Evolutionary conservation across 2,888 invertebrate genomes (phyloP).

Genomic region (Acleris literana): DNA sequence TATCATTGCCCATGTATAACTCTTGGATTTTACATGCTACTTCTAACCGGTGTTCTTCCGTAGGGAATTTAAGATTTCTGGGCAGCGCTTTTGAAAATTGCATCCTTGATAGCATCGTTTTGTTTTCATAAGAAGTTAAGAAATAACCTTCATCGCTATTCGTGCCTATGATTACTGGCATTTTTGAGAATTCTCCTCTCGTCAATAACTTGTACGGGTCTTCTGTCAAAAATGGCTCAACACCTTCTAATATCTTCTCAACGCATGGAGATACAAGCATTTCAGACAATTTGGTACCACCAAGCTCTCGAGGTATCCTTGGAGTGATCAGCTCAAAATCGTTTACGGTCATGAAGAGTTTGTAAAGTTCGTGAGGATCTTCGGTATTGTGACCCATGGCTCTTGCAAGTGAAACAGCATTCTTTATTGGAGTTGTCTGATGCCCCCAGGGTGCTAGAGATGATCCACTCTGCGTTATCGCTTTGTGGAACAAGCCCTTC

Average conservation of each 20-base stretch:
- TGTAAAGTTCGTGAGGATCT: slow-evolving; percentile 59
- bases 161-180: slow-evolving; percentile 66
- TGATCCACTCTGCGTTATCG: slow-evolving; percentile 72
- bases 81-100: slow-evolving; percentile 60
- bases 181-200: slow-evolving; percentile 61
- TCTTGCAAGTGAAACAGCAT: slow-evolving; percentile 64
- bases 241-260: slow-evolving; percentile 61
- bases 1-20: slow-evolving; percentile 66
- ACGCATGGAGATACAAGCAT: slow-evolving; percentile 47
- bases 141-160: slow-evolving; percentile 64
- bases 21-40: slow-evolving; percentile 54
- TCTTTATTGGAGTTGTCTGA: slow-evolving; percentile 61
- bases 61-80: slow-evolving; percentile 58
- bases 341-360: slow-evolving; percentile 34
- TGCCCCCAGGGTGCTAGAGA: slow-evolving; percentile 62
- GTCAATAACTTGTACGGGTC: slow-evolving; percentile 55
- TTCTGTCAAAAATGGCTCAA: slow-evolving; percentile 66
- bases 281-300: slow-evolving; percentile 8
- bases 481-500: slow-evolving; percentile 69
- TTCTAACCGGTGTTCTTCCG: slow-evolving; percentile 46
- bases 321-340: slow-evolving; percentile 17
- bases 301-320: slow-evolving; percentile 22
- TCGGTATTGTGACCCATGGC: slow-evolving; percentile 57
- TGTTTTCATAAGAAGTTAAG: slow-evolving; percentile 58
- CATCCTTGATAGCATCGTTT: slow-evolving; percentile 53